Base-by-base conservation (phyloP, 1,140 invertebrate genomes). In the Latrodectus geometricus region DNA sequence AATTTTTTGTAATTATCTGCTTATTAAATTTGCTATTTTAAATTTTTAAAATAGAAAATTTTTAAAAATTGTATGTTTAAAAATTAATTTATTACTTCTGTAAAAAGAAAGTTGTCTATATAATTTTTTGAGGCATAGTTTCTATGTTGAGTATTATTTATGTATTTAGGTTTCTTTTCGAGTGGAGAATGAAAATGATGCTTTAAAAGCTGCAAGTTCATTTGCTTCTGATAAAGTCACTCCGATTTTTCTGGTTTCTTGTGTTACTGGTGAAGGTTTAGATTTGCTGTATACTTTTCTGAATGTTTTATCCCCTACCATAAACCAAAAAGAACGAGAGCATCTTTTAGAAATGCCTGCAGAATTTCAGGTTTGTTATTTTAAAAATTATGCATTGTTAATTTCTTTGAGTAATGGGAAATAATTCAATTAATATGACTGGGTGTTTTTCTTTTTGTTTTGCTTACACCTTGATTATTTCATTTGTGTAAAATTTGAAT, bases 191-290 rank as follows among this genome's bases (percentile, higher is more conserved):
- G 92, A 94, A 23, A 95, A 96, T 91, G 95, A 96, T 91, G 94
- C 94, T 20, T 94, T 95, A 21, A 94, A 93, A 65, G 94, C 93
- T 68, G 93, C 94, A 49, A 92, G 93, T 5, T 93, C 93, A 89
- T 92, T 94, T 87, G 91, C 93, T 21, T 92, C 93, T 11, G 92
- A 93, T 52, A 94, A 94, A 76, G 92, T 95, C 78, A 94, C 96
- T 68, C 97, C 98, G 12, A 95, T 99, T 88, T 97, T 99, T 90
- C 94, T 94, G 75, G 95, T 98, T n/a, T 99, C 97, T n/a, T 97
- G 95, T 90, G 97, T 99, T 0, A 97, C 94, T 17, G 98, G 98
- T 3, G 93, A 94, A 79, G 97, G 97, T 12, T 91, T 98, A 5
- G 94, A 95, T 88, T 92, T 95, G 52, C 92, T 98, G 4, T 95